Base-by-base conservation (phyloP, 2,113 vertebrate genomes). In the Ibidorhyncha struthersii region DNA sequence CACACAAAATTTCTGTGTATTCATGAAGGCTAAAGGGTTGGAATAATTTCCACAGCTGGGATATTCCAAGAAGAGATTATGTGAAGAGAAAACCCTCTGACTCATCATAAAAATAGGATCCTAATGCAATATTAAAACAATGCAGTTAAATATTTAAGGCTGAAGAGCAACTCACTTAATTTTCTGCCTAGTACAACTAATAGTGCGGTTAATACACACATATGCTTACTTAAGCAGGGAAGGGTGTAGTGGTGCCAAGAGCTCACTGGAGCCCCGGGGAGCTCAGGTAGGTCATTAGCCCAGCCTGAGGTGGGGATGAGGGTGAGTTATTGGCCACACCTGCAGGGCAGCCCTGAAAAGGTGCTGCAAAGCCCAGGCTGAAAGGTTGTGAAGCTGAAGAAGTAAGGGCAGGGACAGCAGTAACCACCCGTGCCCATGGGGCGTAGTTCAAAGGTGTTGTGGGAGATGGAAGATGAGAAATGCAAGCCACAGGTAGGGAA, bases 71-170 rank as follows among this genome's bases (percentile, higher is more conserved):
- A 91, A 53, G 59, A 59, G 26, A 32, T 63, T 21, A 38, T 14
- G 4, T 41, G 19, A 94, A 23, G 21, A 26, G 34, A 86, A 78
- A 72, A 19, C 5, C 7, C 8, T 50, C 36, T 49, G 53, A 73
- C 29, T 73, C 40, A 22, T 29, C 43, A 81, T 2, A 80, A 65
- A 92, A 96, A 77, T 49, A 89, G 63, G 40, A 92, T 63, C 32
- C 14, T 91, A 53, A 91, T 81, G 43, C 45, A 89, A 80, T 77
- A 83, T 74, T 78, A 56, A 96, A 93, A 47, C 43, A 80, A 86
- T 73, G 36, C 67, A 14, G n/a, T 76, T 58, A 56, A 81, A 84
- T 73, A 86, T 61, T 65, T 55, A 86, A 73, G 23, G 58, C 52
- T 93, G 47, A 55, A 89, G 56, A 92, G 17, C 5, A 40, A 50